phyloP scores from a whole-genome alignment of 2,113 vertebrate genomes.

The Tilapia sparmanii region DNA sequence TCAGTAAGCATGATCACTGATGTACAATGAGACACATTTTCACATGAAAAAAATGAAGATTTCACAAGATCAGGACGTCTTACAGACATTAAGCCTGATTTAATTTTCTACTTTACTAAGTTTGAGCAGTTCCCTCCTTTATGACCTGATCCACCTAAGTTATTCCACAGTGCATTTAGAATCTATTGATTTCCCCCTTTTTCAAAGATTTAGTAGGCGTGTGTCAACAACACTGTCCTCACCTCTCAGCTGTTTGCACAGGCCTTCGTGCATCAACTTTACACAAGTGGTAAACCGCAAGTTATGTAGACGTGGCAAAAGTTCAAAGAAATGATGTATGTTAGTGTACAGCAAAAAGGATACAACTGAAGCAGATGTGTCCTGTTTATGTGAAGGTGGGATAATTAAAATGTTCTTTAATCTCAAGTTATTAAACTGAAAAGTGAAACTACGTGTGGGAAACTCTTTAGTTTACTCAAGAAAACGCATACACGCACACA shows the following conservation, averaged over 20 bases:
- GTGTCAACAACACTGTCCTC: not conserved
- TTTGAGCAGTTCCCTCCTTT: not conserved
- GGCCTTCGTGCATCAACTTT: not conserved
- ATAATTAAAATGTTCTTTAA: not conserved
- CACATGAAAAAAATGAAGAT: not conserved
- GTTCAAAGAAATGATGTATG: not conserved
- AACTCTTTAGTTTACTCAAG: not conserved
- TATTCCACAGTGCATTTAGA: not conserved
- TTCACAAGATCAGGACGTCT: not conserved
- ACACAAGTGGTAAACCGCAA: not conserved
- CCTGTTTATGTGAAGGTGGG: not conserved
- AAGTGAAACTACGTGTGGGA: not conserved
- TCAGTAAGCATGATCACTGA: not conserved
- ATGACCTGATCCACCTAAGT: not conserved
- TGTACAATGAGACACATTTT: not conserved
- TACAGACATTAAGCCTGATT: not conserved
- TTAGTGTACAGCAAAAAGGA: no score
- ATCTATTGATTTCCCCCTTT: not conserved
- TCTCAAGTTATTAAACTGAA: not conserved
- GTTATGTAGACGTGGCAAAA: not conserved
- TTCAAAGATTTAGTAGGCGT: not conserved
- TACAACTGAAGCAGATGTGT: not conserved
- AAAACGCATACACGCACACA: rapidly evolving
- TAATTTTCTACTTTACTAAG: not conserved
- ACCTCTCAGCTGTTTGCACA: not conserved